Evolutionary conservation across 2,113 vertebrate genomes (phyloP), one percentile per base, ranked within the genome.

Genomic region (Platichthys flesus): DNA sequence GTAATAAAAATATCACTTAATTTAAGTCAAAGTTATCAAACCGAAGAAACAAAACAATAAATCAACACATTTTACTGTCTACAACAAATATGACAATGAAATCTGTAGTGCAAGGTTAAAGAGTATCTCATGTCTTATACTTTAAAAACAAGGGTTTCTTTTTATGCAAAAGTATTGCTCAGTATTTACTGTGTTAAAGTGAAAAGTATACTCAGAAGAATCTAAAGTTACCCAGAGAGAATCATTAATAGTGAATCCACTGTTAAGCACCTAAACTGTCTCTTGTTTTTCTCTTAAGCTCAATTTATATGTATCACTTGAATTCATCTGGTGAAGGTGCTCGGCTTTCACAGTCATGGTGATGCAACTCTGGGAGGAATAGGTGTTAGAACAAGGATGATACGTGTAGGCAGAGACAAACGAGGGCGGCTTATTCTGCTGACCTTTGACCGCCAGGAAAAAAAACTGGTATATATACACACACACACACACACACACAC

Each of bases 371-470:
- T 62, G 57, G n/a, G 31, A 68, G 14, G 63, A 49, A 40, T 31
- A 71, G 56, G 71, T 79, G 68, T 61, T 66, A 14, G 51, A 54
- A 51, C 56, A 60, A 40, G 18, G 28, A 21, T 75, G 62, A 77
- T 47, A 72, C 0, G 1, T 74, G 81, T 67, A 56, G 81, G 76
- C 45, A 72, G 67, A 61, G 28, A 65, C 76, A 74, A 26, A 67
- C 2, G 35, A 75, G 59, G 45, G 24, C 3, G 0, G 54, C 54
- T 71, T 47, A 62, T 65, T 75, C 45, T 67, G 61, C 9, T 49
- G 35, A 85, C 67, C 72, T 82, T 66, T 80, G 73, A 88, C 73
- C 73, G 14, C n/a, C 2, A 12, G 18, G 5, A 12, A 3, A 4
- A 13, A 67, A 42, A 70, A 35, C 45, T 1, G 6, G 2, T 67